Evolutionary conservation across 2,113 vertebrate species (phyloP).

Genomic region (Bettongia penicillata): DNA sequence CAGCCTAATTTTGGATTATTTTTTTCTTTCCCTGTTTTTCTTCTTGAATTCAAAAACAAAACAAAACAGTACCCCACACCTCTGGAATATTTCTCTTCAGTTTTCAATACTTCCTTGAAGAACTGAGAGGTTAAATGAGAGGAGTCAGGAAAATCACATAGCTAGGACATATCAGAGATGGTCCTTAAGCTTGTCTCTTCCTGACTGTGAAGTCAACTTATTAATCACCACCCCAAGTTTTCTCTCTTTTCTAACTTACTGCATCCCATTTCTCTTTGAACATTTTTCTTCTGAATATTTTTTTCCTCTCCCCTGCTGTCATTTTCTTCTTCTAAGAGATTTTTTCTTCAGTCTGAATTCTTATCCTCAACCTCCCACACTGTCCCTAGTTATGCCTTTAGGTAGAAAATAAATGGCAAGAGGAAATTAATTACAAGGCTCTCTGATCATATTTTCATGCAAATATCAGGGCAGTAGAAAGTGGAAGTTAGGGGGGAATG

Average conservation of each 20-base stretch:
- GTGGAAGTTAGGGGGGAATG: constrained; percentile 12
- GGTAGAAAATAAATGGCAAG: constrained; percentile 19
- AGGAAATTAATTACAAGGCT: constrained; percentile 33
- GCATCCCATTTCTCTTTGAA: constrained; percentile 12
- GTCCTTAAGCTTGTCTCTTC: neutral
- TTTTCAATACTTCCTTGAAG: neutral
- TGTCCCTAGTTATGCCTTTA: constrained; percentile 6
- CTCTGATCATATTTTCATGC: constrained; percentile 40
- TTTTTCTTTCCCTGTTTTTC: neutral
- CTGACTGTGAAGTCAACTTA: neutral
- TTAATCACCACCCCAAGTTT: neutral
- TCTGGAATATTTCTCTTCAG: neutral
- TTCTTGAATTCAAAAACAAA: neutral
- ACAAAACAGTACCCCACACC: neutral
- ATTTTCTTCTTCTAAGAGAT: constrained; percentile 25
- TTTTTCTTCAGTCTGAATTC: constrained; percentile 28
- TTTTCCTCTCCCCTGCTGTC: neutral
- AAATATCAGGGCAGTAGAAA: constrained; percentile 42
- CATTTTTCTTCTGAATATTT: neutral
- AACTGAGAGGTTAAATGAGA: neutral
- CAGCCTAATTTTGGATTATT: neutral
- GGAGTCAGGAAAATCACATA: neutral
- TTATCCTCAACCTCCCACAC: neutral
- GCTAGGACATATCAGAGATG: neutral
- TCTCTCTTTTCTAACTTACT: neutral